These are phyloP conservation scores for Drosophila pandora DNA, from an alignment of 1,140 invertebrate species.

Conservation along the genomic window DNA sequence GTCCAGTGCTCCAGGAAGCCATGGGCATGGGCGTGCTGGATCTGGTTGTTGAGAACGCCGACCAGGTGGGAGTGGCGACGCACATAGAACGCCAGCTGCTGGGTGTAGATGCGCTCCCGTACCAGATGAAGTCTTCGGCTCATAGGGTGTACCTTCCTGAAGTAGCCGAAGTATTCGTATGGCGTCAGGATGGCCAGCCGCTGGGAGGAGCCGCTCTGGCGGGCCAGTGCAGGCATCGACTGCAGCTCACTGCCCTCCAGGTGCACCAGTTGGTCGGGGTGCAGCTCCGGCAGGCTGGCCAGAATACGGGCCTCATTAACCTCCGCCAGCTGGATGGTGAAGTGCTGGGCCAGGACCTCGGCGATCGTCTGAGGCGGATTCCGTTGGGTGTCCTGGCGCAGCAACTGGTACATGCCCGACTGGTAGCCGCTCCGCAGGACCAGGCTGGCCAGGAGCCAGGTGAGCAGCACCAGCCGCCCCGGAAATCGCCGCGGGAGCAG, in stretches of 20 bases:
- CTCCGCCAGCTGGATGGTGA: conserved; percentile 53
- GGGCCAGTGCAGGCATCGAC: conserved; percentile 55
- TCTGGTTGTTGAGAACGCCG: conserved; percentile 60
- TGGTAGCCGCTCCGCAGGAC: conserved; percentile 70
- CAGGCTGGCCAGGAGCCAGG: conserved; percentile 54
- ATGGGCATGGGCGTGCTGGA: conserved; percentile 50
- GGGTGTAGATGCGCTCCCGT: conserved; percentile 67
- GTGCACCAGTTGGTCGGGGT: conserved; percentile 26
- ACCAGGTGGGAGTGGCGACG: conserved; percentile 65
- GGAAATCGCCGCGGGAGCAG: conserved; percentile 36
- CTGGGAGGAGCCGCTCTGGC: conserved; percentile 36
- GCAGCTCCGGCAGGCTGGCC: conserved; percentile 61
- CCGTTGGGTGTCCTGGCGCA: conserved; percentile 64
- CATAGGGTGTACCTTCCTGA: conserved; percentile 65
- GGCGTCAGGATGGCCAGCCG: conserved; percentile 64
- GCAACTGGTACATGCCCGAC: conserved; percentile 73
- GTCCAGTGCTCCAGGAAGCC: conserved; percentile 73
- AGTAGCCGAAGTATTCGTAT: conserved; percentile 75
- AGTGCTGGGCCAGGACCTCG: conserved; percentile 60
- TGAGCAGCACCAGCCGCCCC: conserved; percentile 39
- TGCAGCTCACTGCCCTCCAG: conserved; percentile 58
- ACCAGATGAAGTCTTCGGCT: conserved; percentile 64
- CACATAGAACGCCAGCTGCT: conserved; percentile 73
- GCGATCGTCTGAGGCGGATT: conserved; percentile 71
- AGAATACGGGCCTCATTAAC: conserved; percentile 58